These are phyloP conservation scores for Carassius auratus DNA, from an alignment of 2,113 vertebrate species.

Conservation along the genomic window DNA sequence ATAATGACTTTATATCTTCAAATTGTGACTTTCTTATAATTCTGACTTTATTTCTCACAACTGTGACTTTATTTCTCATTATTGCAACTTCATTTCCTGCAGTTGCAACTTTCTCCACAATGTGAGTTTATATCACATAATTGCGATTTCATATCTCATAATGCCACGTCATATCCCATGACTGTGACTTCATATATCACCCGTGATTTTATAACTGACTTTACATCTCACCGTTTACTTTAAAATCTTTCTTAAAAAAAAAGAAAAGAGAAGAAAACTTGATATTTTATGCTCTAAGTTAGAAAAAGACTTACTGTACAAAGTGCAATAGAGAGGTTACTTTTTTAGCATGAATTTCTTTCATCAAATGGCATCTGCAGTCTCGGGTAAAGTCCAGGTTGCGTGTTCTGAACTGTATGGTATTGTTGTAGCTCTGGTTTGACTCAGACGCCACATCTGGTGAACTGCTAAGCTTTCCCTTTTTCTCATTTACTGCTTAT, in stretches of 20 bases:
- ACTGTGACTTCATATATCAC: not conserved
- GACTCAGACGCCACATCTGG: constrained; percentile 24
- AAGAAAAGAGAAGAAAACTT: no score
- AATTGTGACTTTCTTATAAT: not conserved
- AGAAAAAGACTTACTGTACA: not conserved
- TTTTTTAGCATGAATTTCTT: not conserved
- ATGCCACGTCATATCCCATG: no score
- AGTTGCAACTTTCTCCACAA: no score
- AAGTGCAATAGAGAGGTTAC: not conserved
- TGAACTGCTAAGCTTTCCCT: constrained; percentile 42
- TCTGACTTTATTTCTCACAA: not conserved
- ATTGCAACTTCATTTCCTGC: no score
- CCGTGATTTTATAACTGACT: no score
- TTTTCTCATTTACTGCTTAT: constrained; percentile 72
- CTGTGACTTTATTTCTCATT: no score
- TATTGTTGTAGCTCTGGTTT: not conserved
- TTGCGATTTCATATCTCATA: no score
- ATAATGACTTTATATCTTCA: not conserved
- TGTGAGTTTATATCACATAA: no score
- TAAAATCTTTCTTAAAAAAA: no score
- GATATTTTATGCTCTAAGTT: not conserved
- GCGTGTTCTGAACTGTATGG: not conserved
- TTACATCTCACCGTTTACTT: no score
- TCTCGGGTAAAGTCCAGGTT: not conserved
- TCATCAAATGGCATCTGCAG: not conserved